Percentiles rank a stretch among this genome's conserved stretches.
Evolutionary conservation across 2,113 vertebrate species (phyloP).

Genomic region (Eptesicus fuscus): DNA sequence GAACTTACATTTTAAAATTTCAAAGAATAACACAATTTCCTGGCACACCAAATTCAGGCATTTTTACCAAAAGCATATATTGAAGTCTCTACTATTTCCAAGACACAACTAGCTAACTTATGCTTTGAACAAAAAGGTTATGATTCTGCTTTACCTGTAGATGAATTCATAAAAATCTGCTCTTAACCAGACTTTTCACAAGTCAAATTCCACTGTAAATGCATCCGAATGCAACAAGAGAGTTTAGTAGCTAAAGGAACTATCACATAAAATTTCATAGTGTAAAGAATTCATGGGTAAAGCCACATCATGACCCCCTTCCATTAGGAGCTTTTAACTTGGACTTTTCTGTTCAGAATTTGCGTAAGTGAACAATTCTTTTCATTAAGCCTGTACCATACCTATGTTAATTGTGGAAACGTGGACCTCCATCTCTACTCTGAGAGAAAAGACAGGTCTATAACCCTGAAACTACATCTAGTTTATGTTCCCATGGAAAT

Average conservation of each 20-base stretch:
- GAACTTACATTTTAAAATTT: neutral
- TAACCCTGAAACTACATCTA: neutral
- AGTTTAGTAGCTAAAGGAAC: neutral
- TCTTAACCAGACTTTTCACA: constrained; percentile 11
- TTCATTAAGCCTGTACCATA: neutral
- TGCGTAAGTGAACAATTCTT: neutral
- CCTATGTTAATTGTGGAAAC: neutral
- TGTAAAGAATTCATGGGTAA: constrained; percentile 16
- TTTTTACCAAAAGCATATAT: neutral
- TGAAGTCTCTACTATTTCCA: neutral
- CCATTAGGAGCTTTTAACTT: constrained; percentile 20
- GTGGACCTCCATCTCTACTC: neutral
- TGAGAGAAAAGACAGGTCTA: neutral
- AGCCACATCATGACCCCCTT: neutral
- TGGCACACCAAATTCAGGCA: neutral
- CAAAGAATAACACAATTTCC: constrained; percentile 29
- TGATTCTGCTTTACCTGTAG: neutral
- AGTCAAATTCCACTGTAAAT: constrained; percentile 8
- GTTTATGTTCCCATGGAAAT: neutral
- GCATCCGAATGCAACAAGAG: neutral
- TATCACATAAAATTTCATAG: neutral
- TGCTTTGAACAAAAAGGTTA: neutral
- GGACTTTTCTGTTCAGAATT: neutral
- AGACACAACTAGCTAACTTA: constrained; percentile 10
- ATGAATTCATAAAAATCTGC: neutral